A percentile compares a stretch with the other conserved stretches of the same genome.
These are phyloP conservation scores for Apteryx mantelli DNA, from an alignment of 2,113 vertebrate genomes.

Conservation along the genomic window DNA sequence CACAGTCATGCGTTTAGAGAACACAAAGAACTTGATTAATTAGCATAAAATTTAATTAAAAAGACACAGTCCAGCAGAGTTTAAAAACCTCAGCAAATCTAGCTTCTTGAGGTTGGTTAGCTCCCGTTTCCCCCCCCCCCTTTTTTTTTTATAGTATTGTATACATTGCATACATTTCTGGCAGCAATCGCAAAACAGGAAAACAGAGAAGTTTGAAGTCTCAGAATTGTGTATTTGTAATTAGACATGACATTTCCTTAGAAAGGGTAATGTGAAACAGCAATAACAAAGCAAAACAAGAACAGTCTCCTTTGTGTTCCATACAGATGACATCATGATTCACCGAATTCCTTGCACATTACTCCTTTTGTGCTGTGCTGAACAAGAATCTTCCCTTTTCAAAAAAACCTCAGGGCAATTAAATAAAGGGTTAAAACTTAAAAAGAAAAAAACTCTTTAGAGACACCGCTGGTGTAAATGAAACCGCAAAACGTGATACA, in stretches of 20 bases:
- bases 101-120: background rate
- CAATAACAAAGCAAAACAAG: conserved; percentile 45
- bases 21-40: background rate
- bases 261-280: conserved; percentile 24
- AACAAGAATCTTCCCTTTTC: background rate
- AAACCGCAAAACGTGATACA: background rate
- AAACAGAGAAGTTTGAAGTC: conserved; percentile 40
- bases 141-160: background rate
- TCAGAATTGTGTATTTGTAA: conserved; percentile 27
- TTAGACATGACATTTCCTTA: conserved; percentile 54
- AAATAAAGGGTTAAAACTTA: conserved; percentile 26
- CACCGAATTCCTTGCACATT: background rate
- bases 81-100: background rate
- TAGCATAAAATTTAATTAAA: background rate
- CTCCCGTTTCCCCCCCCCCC: background rate
- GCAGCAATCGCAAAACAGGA: conserved; percentile 3
- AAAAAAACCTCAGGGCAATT: background rate
- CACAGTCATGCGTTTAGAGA: background rate
- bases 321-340: background rate
- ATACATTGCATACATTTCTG: background rate
- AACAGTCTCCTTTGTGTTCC: conserved; percentile 45
- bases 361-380: background rate
- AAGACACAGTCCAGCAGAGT: background rate
- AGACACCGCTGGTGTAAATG: background rate
- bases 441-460: background rate